Percentiles rank a stretch among this genome's conserved stretches.
Evolutionary conservation across 2,113 vertebrate species (phyloP).

Genomic region (Cebus imitator): DNA sequence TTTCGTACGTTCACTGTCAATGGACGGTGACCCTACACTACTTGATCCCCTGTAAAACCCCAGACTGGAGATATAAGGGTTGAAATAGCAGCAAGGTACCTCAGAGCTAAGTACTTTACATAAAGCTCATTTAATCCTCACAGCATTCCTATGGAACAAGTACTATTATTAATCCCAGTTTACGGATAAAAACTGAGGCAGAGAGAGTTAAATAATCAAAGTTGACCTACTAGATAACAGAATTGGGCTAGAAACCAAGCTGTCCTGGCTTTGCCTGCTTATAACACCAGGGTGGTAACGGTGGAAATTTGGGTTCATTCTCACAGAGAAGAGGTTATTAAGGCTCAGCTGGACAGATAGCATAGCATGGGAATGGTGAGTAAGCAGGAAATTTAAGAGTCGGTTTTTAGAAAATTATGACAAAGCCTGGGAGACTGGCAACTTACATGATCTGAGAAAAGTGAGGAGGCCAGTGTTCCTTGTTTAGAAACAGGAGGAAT

Average conservation of each 20-base stretch:
- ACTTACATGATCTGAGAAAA: neutral
- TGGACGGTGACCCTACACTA: neutral
- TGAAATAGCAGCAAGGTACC: neutral
- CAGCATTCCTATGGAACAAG: neutral
- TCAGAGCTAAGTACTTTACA: neutral
- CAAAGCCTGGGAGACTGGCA: neutral
- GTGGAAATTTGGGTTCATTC: neutral
- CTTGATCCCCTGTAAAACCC: neutral
- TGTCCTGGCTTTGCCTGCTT: neutral
- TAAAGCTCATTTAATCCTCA: constrained; percentile 15
- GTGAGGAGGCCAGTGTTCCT: neutral
- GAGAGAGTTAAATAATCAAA: neutral
- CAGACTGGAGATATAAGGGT: neutral
- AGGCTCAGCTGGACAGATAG: neutral
- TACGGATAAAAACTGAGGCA: neutral
- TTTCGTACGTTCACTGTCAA: neutral
- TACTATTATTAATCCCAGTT: neutral
- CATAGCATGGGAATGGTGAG: neutral
- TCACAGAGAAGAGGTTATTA: neutral
- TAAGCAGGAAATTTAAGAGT: constrained; percentile 17
- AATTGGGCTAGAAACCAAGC: neutral
- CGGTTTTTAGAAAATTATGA: neutral
- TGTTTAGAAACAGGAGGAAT: neutral
- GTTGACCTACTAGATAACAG: neutral
- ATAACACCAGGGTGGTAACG: neutral